Base-by-base conservation (phyloP, 2,888 invertebrate genomes). In the Hyppa rectilinea region DNA sequence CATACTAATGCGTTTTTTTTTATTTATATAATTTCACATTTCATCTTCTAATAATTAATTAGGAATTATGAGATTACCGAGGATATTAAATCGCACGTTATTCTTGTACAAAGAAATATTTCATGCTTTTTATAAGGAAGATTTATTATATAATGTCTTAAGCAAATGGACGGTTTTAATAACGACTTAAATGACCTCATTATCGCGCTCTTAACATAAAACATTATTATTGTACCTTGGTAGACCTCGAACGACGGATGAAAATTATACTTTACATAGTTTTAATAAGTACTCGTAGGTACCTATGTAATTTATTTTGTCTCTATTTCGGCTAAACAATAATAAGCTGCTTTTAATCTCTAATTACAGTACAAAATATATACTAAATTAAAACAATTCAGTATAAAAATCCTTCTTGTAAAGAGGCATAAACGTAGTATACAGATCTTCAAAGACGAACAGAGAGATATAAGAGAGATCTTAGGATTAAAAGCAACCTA, bases 141-240 rank as follows among this genome's bases (percentile, higher is more conserved):
- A 47, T 58, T 68, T 58, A 72, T 68, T 75, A 14, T 1, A 38
- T 40, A 36, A 50, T 47, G n/a, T 56, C 14, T 40, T 38, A 45
- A 26, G n/a, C 6, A 38, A 67, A 40, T 45, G 67, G n/a, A 45
- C 31, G 26, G 17, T 47, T 68, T 52, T n/a, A 47, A 23, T 23
- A 29, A 43, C 7, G 34, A 40, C 29, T 49, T 36, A 49, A n/a
- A 31, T 14, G 6, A 17, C 1, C 31, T 9, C 2, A 38, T 47
- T 55, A 34, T 29, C 38, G 6, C n/a, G 10, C 10, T 49, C 29
- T 29, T 49, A 10, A n/a, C 5, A 9, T 36, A 5, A 17, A 31
- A 20, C 31, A 31, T 47, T 31, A 29, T 47, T 4, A 10, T 31
- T 14, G 14, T 0, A 12, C n/a, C 20, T 47, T 31, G 1, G 2